These are phyloP conservation scores for human DNA, from an alignment of 2,113 vertebrate species.

Conservation along the genomic window GRCh38 chr6:135536001-135536500, in stretches of 20 bases:
- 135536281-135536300: neutral
- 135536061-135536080: neutral
- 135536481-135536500: neutral
- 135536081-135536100: neutral
- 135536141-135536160: neutral
- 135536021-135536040: neutral
- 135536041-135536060: neutral
- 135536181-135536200: constrained; percentile 16
- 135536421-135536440: neutral
- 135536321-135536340: neutral
- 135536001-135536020: neutral
- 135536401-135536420: neutral
- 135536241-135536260: neutral
- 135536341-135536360: neutral
- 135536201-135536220: neutral
- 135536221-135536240: neutral
- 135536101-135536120: constrained; percentile 71
- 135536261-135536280: neutral
- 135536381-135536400: neutral
- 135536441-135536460: neutral
- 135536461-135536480: neutral
- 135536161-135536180: neutral
- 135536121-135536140: constrained; percentile 1
- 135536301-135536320: neutral
- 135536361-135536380: neutral